Conservation (phyloP, 2,888 invertebrate species). For the Marronus borbonicus region DNA sequence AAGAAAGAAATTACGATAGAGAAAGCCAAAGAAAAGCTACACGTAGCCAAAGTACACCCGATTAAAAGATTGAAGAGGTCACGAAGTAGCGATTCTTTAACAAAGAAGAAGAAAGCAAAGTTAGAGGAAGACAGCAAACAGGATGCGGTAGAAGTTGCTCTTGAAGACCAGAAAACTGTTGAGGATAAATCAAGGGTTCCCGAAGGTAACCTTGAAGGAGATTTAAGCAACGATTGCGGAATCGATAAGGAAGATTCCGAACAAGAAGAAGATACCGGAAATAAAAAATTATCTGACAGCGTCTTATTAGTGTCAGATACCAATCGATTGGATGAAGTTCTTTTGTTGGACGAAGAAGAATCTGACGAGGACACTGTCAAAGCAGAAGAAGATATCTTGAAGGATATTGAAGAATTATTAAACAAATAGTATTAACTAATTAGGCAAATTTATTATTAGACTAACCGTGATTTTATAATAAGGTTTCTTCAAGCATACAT, state of each 20-base stretch:
- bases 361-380: slow-evolving; percentile 62
- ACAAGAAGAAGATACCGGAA: background rate
- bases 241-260: background rate
- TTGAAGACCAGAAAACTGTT: slow-evolving; percentile 22
- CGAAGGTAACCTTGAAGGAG: background rate
- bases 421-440: slow-evolving; percentile 60
- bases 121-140: slow-evolving; percentile 4
- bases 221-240: background rate
- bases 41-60: slow-evolving; percentile 48
- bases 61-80: slow-evolving; percentile 46
- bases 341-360: slow-evolving; percentile 66
- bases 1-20: slow-evolving; percentile 25
- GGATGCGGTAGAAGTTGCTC: slow-evolving; percentile 3
- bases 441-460: background rate
- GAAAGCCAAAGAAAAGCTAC: slow-evolving; percentile 27
- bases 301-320: slow-evolving; percentile 45
- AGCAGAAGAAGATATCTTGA: slow-evolving; percentile 68
- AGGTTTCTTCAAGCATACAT: background rate
- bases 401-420: slow-evolving; percentile 69
- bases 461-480: background rate
- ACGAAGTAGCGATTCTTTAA: slow-evolving; percentile 14
- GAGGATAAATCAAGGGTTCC: slow-evolving; percentile 7
- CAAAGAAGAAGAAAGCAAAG: slow-evolving; percentile 42
- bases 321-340: slow-evolving; percentile 63
- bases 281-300: background rate